These are phyloP conservation scores for Amazona guildingii DNA, from an alignment of 2,113 vertebrate genomes.

Conservation along the genomic window DNA sequence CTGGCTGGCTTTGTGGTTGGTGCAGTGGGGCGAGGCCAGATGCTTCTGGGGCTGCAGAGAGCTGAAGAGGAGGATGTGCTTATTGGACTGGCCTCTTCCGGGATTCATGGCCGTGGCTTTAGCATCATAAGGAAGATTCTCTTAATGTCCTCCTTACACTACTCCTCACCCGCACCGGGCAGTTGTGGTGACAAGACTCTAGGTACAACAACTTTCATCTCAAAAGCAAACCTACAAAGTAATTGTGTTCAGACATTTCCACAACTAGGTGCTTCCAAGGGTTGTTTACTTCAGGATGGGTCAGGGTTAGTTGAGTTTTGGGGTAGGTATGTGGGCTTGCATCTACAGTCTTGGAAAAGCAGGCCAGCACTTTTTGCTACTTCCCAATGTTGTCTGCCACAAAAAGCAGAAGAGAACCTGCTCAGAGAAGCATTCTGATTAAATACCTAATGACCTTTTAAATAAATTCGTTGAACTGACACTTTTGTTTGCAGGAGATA, in stretches of 20 bases:
- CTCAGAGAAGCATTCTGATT: background rate
- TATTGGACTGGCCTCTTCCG: conserved; percentile 84
- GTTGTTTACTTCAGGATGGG: background rate
- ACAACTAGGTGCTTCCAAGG: background rate
- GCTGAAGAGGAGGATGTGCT: conserved; percentile 80
- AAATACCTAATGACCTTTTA: background rate
- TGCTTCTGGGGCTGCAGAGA: conserved; percentile 71
- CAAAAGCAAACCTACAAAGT: background rate
- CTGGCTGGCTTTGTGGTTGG: conserved; percentile 88
- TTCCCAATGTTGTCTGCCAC: background rate
- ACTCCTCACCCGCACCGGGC: conserved; percentile 76
- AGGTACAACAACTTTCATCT: conserved; percentile 63
- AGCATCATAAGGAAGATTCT: conserved; percentile 80
- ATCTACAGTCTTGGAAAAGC: background rate
- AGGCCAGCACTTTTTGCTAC: background rate
- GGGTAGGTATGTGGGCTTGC: background rate
- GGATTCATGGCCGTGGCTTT: conserved; percentile 81
- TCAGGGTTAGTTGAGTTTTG: background rate
- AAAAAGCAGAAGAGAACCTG: background rate
- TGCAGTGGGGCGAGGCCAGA: conserved; percentile 74
- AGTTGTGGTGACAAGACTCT: conserved; percentile 68
- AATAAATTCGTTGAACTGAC: background rate
- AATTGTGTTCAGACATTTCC: background rate
- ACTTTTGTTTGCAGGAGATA: conserved; percentile 75
- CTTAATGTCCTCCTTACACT: conserved; percentile 68